phyloP scores from a whole-genome alignment of 2,797 vertebrate genomes.

The Esox masquinongy region DNA sequence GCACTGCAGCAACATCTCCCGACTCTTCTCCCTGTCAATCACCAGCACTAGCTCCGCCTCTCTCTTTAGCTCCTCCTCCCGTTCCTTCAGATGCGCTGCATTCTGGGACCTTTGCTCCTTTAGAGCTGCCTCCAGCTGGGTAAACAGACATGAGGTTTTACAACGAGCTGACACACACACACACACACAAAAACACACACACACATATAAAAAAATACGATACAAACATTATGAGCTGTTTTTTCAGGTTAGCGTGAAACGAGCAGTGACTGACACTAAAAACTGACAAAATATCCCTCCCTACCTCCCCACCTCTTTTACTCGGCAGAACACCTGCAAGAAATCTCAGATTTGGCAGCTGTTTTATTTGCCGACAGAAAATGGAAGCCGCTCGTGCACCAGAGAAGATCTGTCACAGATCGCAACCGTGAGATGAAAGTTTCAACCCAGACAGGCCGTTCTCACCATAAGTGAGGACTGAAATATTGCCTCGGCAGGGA shows the following conservation, averaged over 20 bases:
- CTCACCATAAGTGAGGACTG: not conserved
- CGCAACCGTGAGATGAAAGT: not conserved
- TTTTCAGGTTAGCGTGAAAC: not conserved
- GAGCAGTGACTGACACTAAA: not conserved
- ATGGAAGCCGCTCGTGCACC: not conserved
- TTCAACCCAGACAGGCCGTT: not conserved
- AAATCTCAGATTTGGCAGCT: not conserved
- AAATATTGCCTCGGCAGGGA: not conserved
- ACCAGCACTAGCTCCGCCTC: not conserved
- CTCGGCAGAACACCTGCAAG: no score
- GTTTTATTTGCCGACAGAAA: not conserved
- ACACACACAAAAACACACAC: not conserved
- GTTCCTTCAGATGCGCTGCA: not conserved
- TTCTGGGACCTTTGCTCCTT: not conserved
- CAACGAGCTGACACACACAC: not conserved
- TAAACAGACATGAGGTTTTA: not conserved
- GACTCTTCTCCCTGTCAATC: conserved; percentile 72
- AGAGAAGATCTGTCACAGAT: not conserved
- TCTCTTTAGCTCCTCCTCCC: not conserved
- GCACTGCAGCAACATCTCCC: conserved; percentile 70
- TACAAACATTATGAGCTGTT: not conserved
- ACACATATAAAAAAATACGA: not conserved
- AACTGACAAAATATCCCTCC: not conserved
- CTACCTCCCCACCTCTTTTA: no score
- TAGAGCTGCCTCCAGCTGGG: not conserved